Base-by-base conservation (phyloP, 2,797 vertebrate genomes). In the Danio choprae region DNA sequence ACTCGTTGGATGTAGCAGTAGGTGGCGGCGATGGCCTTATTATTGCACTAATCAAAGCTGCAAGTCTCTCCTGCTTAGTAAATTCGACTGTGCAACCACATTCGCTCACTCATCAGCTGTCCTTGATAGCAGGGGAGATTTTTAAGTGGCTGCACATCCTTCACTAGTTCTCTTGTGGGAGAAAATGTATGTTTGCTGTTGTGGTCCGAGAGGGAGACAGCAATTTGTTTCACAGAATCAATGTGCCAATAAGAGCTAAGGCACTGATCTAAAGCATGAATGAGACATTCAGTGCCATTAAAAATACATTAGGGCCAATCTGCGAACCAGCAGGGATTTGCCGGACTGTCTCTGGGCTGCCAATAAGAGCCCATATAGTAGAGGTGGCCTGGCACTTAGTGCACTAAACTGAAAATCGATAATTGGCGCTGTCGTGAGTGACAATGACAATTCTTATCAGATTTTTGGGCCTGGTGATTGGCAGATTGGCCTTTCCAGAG, bases 291-390 rank as follows among this genome's bases (percentile, higher is more conserved):
- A 43, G 44, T 55, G 58, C 58, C 64, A 83, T 83, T 83, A 79
- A 83, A 83, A 83, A 79, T 70, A 50, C 81, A 80, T 80, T 79
- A 83, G 36, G 56, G 59, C 48, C 71, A 83, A 75, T 75, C 71
- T 79, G 71, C 68, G 58, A 70, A 74, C 43, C 77, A 63, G 55
- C 77, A 64, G 71, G 72, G 81, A 79, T 46, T 75, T 55, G 22
- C 46, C 70, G 71, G 64, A 79, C 81, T 50, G 77, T 83, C 77
- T 72, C 83, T 73, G 44, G 76, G 80, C 80, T 77, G 69, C 74
- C 70, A 75, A 48, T 79, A 58, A 78, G 68, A 81, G 74, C 50
- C 4, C 3, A 56, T 46, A 38, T 10, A 13, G 55, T 44, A 29
- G 63, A 50, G n/a, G 46, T 20, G 68, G 20, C 16, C 12, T 4